A percentile compares a stretch with the other conserved stretches of the same genome.
phyloP scores from a whole-genome alignment of 2,888 invertebrate species.

The Rotaria socialis region DNA sequence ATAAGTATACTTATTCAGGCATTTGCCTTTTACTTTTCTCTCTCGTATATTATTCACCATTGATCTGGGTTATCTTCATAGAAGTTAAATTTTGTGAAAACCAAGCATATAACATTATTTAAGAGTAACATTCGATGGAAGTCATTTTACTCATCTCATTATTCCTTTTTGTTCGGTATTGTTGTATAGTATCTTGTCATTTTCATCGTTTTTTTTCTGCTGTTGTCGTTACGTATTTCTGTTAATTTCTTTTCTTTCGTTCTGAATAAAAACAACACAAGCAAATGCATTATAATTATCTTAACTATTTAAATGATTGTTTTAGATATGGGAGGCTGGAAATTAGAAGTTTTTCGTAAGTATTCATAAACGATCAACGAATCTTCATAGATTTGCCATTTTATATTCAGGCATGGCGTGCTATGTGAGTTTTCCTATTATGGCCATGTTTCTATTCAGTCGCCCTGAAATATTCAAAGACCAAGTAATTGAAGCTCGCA shows the following conservation, averaged over 20 bases:
- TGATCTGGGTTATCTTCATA: too few relatives aligned
- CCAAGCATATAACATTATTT: neutral
- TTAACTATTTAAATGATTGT: neutral
- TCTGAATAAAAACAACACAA: neutral
- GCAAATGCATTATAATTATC: too few relatives aligned
- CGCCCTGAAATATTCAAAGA: conserved; percentile 27
- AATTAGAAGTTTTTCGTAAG: conserved; percentile 4
- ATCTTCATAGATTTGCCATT: neutral
- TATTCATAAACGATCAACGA: neutral
- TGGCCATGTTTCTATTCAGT: conserved; percentile 18
- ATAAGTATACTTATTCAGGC: neutral
- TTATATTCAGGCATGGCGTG: neutral
- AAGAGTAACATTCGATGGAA: neutral
- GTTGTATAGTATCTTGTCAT: neutral
- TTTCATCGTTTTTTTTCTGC: neutral
- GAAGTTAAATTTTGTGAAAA: too few relatives aligned
- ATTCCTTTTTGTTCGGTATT: neutral
- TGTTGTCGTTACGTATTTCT: neutral
- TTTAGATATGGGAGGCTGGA: conserved; percentile 1
- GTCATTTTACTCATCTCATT: neutral
- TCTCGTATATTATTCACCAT: neutral
- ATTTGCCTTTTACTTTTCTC: neutral
- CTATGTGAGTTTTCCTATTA: neutral
- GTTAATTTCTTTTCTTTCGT: neutral
- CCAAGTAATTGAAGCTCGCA: neutral